Conservation (phyloP, 2,888 invertebrate genomes). For the Netelia fuscicornis region DNA sequence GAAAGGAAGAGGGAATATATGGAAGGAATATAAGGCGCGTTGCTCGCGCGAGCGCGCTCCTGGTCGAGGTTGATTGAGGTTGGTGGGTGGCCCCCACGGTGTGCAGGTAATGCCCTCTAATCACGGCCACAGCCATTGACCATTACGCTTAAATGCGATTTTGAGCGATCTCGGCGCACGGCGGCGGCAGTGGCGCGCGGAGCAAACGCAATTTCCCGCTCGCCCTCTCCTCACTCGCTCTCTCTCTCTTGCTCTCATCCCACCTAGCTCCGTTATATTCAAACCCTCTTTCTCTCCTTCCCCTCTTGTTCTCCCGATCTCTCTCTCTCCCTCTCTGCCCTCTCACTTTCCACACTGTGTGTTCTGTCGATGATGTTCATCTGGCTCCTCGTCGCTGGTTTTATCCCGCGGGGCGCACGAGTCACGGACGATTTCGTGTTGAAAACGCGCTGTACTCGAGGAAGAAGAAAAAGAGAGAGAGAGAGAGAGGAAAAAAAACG, state of each 20-base stretch:
- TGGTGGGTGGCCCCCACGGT: slow-evolving; percentile 81
- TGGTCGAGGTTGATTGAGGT: slow-evolving; percentile 80
- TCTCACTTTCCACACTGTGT: slow-evolving; percentile 25
- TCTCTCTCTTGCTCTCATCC: slow-evolving; percentile 27
- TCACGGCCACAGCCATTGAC: slow-evolving; percentile 79
- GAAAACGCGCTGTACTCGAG: slow-evolving; percentile 60
- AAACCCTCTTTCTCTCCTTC: slow-evolving; percentile 46
- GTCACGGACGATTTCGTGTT: slow-evolving; percentile 70
- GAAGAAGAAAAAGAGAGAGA: slow-evolving; percentile 5
- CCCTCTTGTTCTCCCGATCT: slow-evolving; percentile 14
- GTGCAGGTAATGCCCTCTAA: slow-evolving; percentile 81
- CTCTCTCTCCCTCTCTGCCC: slow-evolving; percentile 8
- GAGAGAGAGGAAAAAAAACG: slow-evolving; percentile 17
- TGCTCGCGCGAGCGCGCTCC: slow-evolving; percentile 57
- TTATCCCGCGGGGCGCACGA: slow-evolving; percentile 64
- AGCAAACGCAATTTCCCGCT: slow-evolving; percentile 69
- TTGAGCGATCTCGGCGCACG: slow-evolving; percentile 76
- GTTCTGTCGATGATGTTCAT: slow-evolving; percentile 55
- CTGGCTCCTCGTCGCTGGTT: slow-evolving; percentile 49
- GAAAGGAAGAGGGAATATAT: slow-evolving; percentile 28
- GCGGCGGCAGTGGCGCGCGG: slow-evolving; percentile 57
- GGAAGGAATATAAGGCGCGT: slow-evolving; percentile 19
- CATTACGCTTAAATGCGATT: slow-evolving; percentile 81
- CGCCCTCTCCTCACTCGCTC: slow-evolving; percentile 50
- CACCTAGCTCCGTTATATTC: slow-evolving; percentile 33